Conservation (phyloP, 2,888 invertebrate genomes). For the Venustoraphidia nigricollis region DNA sequence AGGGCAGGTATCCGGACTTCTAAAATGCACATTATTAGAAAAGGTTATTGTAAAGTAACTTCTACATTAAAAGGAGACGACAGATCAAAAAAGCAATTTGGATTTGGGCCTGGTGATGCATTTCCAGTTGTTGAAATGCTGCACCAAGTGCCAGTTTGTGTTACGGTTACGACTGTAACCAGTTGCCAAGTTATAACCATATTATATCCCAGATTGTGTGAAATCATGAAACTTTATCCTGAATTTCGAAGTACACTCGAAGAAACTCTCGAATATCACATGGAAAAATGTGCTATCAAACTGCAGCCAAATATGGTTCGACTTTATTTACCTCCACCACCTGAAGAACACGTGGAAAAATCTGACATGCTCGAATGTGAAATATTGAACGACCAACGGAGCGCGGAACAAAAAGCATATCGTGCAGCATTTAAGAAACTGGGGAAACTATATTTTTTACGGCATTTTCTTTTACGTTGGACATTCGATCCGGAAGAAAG, state of each 20-base stretch:
- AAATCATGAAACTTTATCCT: slow-evolving; percentile 6
- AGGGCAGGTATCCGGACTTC: background rate
- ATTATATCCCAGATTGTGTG: slow-evolving; percentile 5
- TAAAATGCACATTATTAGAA: slow-evolving; percentile 9
- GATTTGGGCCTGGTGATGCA: slow-evolving; percentile 9
- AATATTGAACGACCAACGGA: slow-evolving; percentile 7
- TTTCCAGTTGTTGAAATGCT: slow-evolving; percentile 11
- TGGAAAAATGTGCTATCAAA: slow-evolving; percentile 4
- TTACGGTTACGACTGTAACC: slow-evolving; percentile 8
- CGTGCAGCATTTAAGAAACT: slow-evolving; percentile 6
- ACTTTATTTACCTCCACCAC: slow-evolving; percentile 8
- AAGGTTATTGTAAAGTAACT: slow-evolving; percentile 10
- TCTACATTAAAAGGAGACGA: slow-evolving; percentile 11
- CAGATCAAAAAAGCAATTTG: slow-evolving; percentile 6
- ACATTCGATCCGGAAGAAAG: slow-evolving; percentile 9
- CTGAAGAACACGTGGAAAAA: slow-evolving; percentile 8
- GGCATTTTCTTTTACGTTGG: slow-evolving; percentile 6
- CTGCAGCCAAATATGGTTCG: slow-evolving; percentile 9
- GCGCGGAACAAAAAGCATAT: slow-evolving; percentile 4
- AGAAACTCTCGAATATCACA: slow-evolving; percentile 5
- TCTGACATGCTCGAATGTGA: slow-evolving; percentile 10
- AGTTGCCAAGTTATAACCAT: slow-evolving; percentile 11
- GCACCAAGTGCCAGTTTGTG: slow-evolving; percentile 8
- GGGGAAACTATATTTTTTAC: slow-evolving; percentile 9
- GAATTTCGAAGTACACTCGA: background rate